phyloP scores from a whole-genome alignment of 2,113 vertebrate genomes.

The Colistium nudipinnis region DNA sequence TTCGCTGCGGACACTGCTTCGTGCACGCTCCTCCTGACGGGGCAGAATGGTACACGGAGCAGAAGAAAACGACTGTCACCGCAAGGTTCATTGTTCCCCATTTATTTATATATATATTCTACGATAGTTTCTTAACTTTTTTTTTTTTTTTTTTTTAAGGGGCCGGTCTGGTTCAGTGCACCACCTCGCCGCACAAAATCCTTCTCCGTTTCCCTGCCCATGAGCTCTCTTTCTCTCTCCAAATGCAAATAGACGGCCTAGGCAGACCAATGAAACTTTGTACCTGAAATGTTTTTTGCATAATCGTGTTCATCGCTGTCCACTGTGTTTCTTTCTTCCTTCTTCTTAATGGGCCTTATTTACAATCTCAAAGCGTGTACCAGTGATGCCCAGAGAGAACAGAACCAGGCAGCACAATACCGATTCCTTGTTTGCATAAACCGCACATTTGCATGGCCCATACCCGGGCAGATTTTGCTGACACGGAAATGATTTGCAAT shows the following conservation, averaged over 20 bases:
- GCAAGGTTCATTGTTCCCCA: too few species aligned
- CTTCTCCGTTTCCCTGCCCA: too few species aligned
- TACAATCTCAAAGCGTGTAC: neutral
- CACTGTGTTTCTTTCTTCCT: neutral
- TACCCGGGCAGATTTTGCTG: slow-evolving; percentile 48
- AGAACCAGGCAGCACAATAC: slow-evolving; percentile 13
- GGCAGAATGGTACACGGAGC: neutral
- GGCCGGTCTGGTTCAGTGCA: neutral
- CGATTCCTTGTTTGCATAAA: slow-evolving; percentile 57
- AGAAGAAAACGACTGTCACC: neutral
- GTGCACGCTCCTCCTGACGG: slow-evolving; percentile 76
- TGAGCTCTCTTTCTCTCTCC: neutral
- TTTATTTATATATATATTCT: too few species aligned
- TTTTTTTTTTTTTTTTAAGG: too few species aligned
- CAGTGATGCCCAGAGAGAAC: neutral
- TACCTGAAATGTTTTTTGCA: too few species aligned
- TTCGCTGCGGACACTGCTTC: slow-evolving; percentile 78
- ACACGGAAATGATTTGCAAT: slow-evolving; percentile 69
- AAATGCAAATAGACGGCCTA: slow-evolving; percentile 42
- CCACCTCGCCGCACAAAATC: too few species aligned
- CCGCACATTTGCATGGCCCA: slow-evolving; percentile 55
- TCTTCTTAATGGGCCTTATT: slow-evolving; percentile 1
- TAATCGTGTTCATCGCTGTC: too few species aligned
- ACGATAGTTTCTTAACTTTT: too few species aligned
- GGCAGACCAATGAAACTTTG: slow-evolving; percentile 38